A percentile compares a stretch with the other conserved stretches of the same genome.
These are phyloP conservation scores for Sebastes elongatus DNA, from an alignment of 2,797 vertebrate species.

Conservation along the genomic window DNA sequence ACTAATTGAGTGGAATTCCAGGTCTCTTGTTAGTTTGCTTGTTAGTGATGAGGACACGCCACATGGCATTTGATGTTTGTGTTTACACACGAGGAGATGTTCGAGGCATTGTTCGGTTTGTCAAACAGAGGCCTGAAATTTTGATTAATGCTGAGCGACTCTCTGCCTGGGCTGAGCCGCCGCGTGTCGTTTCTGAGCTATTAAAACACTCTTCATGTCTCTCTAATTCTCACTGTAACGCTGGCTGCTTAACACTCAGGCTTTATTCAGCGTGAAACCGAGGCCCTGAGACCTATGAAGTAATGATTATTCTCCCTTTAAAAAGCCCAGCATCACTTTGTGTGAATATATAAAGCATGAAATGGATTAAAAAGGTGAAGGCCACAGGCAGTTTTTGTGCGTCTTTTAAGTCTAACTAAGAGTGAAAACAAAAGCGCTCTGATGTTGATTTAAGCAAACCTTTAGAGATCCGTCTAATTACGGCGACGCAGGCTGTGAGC, in stretches of 20 bases:
- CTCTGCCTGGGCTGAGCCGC: constrained; percentile 51
- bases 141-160: constrained; percentile 70
- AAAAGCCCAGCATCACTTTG: constrained; percentile 50
- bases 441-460: constrained; percentile 83
- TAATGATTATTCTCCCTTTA: constrained; percentile 56
- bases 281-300: constrained; percentile 47
- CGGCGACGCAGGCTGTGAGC: constrained; percentile 76
- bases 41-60: constrained; percentile 79
- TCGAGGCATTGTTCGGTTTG: constrained; percentile 72
- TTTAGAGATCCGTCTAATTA: constrained; percentile 83
- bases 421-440: constrained; percentile 62
- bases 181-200: constrained; percentile 33
- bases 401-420: constrained; percentile 45
- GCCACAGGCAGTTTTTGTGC: constrained; percentile 61
- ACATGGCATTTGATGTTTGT: constrained; percentile 79
- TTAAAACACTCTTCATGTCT: constrained; percentile 53
- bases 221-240: constrained; percentile 56
- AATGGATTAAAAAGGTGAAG: constrained; percentile 62
- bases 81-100: constrained; percentile 71
- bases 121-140: constrained; percentile 68
- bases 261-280: constrained; percentile 55
- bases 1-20: constrained; percentile 82
- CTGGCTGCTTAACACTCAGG: constrained; percentile 54
- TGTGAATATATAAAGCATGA: constrained; percentile 54
- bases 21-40: constrained; percentile 78